Evolutionary conservation across 2,797 vertebrate species (phyloP), one percentile per base, ranked within the genome.

Genomic region (Cyprinodon diabolis): DNA sequence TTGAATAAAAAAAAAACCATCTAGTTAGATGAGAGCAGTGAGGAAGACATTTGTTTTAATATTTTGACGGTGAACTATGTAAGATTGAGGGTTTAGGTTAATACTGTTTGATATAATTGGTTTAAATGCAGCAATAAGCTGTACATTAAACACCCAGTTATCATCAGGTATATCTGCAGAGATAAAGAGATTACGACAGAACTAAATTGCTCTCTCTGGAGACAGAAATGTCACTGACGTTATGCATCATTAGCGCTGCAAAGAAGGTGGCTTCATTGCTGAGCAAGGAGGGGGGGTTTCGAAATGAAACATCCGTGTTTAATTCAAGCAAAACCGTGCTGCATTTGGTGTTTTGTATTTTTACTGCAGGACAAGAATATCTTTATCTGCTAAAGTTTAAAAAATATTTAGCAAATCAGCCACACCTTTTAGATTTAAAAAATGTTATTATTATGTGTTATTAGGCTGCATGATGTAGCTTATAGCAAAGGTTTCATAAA

Each of bases 161-260:
- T 68, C 25, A 72, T 80, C 74, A 54, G 58, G 72, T 62, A 63
- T 70, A 72, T 66, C 65, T 77, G 63, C 66, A 68, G 49, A 74
- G 72, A 87, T 76, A 51, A 71, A 77, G 69, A 81, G 66, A 74
- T 80, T 69, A 78, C 72, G 71, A 71, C 57, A 69, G 68, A 84
- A 71, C 14, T 19, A 63, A 67, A 70, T 54, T 57, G 77, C 76
- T 73, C 35, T 73, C 65, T 67, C 48, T 45, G 78, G 66, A 74
- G 35, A 52, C 23, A 81, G 56, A 73, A 77, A 78, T 77, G 74
- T 78, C 80, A 76, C 48, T 71, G 68, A 78, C 70, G 68, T 69
- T 84, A 66, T 75, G 69, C 83, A 77, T 77, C 77, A 85, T 80
- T 74, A 76, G 71, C 77, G 60, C 73, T 76, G 73, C 72, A 72